Percentiles rank a stretch among this genome's conserved stretches.
Evolutionary conservation across 1,140 invertebrate genomes (phyloP).

Genomic region (Dendroctonus ponderosae): DNA sequence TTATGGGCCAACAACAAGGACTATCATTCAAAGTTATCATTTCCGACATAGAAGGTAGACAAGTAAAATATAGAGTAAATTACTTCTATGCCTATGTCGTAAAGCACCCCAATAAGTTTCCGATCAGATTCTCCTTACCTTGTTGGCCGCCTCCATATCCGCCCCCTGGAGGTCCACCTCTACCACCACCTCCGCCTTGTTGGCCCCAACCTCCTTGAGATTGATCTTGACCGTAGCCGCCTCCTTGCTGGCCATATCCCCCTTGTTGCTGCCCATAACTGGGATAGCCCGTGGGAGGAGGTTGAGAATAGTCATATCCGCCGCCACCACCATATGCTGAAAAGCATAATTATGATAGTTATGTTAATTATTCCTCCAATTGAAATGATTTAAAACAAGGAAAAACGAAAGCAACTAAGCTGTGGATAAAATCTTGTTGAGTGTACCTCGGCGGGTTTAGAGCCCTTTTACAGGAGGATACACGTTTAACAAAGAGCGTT

Average conservation of each 20-base stretch:
- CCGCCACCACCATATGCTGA: slow-evolving; percentile 25
- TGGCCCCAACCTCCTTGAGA: slow-evolving; percentile 6
- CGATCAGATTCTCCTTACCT: slow-evolving; percentile 8
- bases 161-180: slow-evolving; percentile 27
- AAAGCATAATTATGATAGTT: not conserved
- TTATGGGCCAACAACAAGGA: slow-evolving; percentile 38
- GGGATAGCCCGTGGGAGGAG: slow-evolving; percentile 34
- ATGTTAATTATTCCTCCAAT: too few species aligned
- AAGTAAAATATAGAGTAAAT: slow-evolving; percentile 18
- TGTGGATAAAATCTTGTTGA: too few species aligned
- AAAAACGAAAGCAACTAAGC: too few species aligned
- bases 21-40: slow-evolving; percentile 39
- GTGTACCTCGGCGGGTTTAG: too few species aligned
- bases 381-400: too few species aligned
- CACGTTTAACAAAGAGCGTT: too few species aligned
- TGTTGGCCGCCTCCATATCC: slow-evolving; percentile 36
- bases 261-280: slow-evolving; percentile 23
- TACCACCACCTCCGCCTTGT: slow-evolving; percentile 28
- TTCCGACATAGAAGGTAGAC: slow-evolving; percentile 41
- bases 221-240: slow-evolving; percentile 16
- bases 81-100: slow-evolving; percentile 42
- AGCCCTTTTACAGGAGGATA: too few species aligned
- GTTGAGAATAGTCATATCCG: slow-evolving; percentile 41
- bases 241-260: slow-evolving; percentile 11
- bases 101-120: not conserved